Evolutionary conservation across 2,797 vertebrate genomes (phyloP), one percentile per base, ranked within the genome.

Genomic region (Enteromius trimaculatus): DNA sequence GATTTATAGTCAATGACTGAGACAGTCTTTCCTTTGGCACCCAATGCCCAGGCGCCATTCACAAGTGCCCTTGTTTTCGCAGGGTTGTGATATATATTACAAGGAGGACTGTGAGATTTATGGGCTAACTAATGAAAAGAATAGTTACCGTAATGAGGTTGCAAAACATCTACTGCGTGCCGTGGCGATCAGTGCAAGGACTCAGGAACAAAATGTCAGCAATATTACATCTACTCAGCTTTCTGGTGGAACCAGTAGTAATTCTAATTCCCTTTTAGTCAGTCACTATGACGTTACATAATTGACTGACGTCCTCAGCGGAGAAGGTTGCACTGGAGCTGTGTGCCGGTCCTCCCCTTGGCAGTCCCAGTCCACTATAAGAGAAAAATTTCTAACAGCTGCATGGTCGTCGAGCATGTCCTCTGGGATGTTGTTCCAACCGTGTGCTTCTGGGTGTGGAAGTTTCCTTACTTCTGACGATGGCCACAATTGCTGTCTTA

Each of bases 1-100:
- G 70, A 87, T 86, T 83, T 80, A 88, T 62, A 68, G 21, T 60
- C 70, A 69, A 39, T 81, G 65, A 87, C 58, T 77, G 34, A 65
- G 10, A 71, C 71, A 83, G 68, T 26, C 29, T 69, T 83, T 71
- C 82, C 26, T 77, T 79, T 62, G 76, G 62, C 77, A 81, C 17
- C 16, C 31, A 34, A 26, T 47, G 39, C 58, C 58, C 44, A 49
- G 9, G 26, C 70, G 39, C 39, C n/a, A 37, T 83, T 83, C 51
- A 86, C 44, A 69, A 39, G 49, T 64, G 70, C 19, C 74, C 37
- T 80, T 75, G 80, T 78, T 82, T 81, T 68, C 13, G 47, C 80
- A 10, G 37, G 23, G 60, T 34, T 74, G 69, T 58, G 51, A 78
- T 81, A 79, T 49, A 8, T 81, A 58, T 83, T 86, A 65, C 55